phyloP scores from a whole-genome alignment of 2,113 vertebrate genomes.

The Girardinichthys multiradiatus region DNA sequence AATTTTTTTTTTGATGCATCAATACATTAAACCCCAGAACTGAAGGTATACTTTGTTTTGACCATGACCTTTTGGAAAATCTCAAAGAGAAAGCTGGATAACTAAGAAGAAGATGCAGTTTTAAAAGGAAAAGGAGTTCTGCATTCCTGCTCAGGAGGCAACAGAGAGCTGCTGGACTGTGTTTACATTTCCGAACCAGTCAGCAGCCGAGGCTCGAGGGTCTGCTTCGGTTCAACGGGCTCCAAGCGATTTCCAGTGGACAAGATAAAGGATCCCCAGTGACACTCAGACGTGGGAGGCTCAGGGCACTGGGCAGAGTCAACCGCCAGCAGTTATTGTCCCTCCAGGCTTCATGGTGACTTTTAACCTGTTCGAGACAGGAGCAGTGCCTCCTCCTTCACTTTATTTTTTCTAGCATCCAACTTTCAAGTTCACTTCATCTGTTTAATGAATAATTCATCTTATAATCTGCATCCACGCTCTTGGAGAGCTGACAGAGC shows the following conservation, averaged over 20 bases:
- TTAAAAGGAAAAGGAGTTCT: conserved; percentile 1
- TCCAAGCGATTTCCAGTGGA: conserved; percentile 43
- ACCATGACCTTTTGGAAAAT: too few relatives aligned
- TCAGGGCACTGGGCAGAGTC: conserved; percentile 6
- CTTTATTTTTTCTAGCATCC: conserved; percentile 1
- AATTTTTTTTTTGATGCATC: too few relatives aligned
- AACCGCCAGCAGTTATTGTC: conserved; percentile 60
- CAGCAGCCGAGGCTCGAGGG: conserved; percentile 4
- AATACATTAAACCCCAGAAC: too few relatives aligned
- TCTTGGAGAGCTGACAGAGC: conserved; percentile 6
- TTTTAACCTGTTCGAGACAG: conserved; percentile 39
- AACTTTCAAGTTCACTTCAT: conserved; percentile 4
- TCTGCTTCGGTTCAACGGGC: conserved; percentile 7
- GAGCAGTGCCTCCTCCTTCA: conserved; percentile 17
- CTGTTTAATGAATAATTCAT: conserved; percentile 6
- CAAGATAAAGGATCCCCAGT: conserved; percentile 43
- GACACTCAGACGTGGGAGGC: conserved; percentile 30
- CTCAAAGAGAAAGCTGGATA: too few relatives aligned
- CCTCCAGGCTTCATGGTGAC: conserved; percentile 43
- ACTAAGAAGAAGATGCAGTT: neutral
- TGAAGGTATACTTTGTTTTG: too few relatives aligned
- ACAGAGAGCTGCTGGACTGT: conserved; percentile 11
- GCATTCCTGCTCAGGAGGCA: conserved; percentile 13
- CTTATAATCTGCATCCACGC: neutral
- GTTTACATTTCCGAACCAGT: conserved; percentile 38